Percentiles rank a stretch among this genome's conserved stretches.
phyloP scores from a whole-genome alignment of 2,113 vertebrate genomes.

The Neolamprologus fasciatus region DNA sequence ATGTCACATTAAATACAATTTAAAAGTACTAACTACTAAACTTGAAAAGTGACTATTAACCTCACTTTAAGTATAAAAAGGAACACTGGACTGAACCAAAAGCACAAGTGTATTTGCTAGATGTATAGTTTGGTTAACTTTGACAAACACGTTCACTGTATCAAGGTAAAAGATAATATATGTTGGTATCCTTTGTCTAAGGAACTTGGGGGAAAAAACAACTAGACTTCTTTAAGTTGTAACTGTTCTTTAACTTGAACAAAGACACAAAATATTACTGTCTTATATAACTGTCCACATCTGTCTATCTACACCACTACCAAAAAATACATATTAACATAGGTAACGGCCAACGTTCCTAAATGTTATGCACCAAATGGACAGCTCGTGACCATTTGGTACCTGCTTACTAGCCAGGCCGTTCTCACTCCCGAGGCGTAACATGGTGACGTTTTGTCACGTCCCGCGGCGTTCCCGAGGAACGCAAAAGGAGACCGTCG shows the following conservation, averaged over 20 bases:
- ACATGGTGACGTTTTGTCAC: too few species aligned
- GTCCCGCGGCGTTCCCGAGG: rapidly evolving
- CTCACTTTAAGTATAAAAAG: neutral
- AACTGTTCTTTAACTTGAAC: neutral
- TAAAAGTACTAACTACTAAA: neutral
- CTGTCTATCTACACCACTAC: neutral
- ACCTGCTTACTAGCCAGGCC: neutral
- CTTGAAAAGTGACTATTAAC: neutral
- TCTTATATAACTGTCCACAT: neutral
- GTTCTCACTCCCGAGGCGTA: too few species aligned
- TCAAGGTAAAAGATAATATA: neutral
- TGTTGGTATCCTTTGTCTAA: neutral
- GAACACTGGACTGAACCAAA: neutral
- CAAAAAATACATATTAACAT: neutral
- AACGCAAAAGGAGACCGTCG: too few species aligned
- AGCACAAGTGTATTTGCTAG: neutral
- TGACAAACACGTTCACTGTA: neutral
- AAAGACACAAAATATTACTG: neutral
- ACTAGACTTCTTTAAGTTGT: neutral
- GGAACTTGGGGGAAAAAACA: rapidly evolving
- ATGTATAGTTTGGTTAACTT: neutral
- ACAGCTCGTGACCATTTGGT: neutral
- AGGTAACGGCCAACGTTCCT: neutral
- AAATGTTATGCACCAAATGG: neutral
- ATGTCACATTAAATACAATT: neutral